Evolutionary conservation across 2,797 vertebrate species (phyloP), one percentile per base, ranked within the genome.

Genomic region (Hippoglossus hippoglossus): DNA sequence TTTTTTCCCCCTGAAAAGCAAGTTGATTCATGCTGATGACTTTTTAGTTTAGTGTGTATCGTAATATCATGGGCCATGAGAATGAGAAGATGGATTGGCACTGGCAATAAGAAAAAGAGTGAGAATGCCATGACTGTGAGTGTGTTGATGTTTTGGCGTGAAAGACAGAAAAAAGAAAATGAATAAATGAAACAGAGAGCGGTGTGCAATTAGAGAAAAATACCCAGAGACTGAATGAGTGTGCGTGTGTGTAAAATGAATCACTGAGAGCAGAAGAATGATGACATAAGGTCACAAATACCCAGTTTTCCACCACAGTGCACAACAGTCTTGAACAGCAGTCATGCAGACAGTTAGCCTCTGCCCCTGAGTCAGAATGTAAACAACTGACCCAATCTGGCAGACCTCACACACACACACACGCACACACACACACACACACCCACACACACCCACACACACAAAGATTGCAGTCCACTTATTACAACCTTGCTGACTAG

Each of bases 371-470:
- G 55, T 76, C 54, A 52, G 63, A 87, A 79, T 71, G 70, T 82
- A 89, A 88, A 90, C 81, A 89, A 64, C 69, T 76, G 68, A 65
- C 57, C 77, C 58, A 72, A 73, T 71, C 70, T 86, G 84, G 84
- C 81, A 84, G 63, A 75, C 64, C 71, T 51, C 50, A 72, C 74
- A 81, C 65, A 39, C 67, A 63, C 57, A 52, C 41, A 71, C 58
- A 73, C 73, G 75, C n/a, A 72, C 57, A 64, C 78, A 26, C 26
- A 26, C 26, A 5, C 26, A 26, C 26, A 26, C 26, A 26, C 26
- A 26, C 26, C 5, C 26, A 26, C 26, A 26, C 26, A 26, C 26
- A 26, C 26, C 0, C 26, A 26, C 26, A 26, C 26, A 26, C 26
- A 26, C 26, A 24, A 71, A 86, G 82, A 87, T 62, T 69, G 75